Conservation (phyloP, 2,888 invertebrate species). For the Stramonita haemastoma region DNA sequence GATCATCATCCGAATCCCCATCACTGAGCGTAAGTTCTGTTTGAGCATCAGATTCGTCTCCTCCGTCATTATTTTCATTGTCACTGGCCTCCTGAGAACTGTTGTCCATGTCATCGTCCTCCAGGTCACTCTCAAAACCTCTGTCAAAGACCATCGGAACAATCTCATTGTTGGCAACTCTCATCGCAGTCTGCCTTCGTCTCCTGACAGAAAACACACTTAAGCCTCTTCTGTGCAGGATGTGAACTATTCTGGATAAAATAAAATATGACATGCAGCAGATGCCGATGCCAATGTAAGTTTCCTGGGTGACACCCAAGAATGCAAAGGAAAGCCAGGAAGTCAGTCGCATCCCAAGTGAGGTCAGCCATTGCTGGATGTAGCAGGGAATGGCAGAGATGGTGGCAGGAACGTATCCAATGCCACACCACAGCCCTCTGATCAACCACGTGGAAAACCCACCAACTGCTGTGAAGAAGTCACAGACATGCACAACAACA, state of each 20-base stretch:
- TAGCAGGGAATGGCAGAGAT: slow-evolving; percentile 40
- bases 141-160: not conserved
- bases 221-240: slow-evolving; percentile 34
- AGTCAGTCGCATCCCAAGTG: slow-evolving; percentile 31
- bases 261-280: slow-evolving; percentile 43
- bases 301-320: slow-evolving; percentile 60
- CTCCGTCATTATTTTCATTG: slow-evolving; percentile 36
- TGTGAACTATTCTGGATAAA: slow-evolving; percentile 40
- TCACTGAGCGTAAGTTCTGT: slow-evolving; percentile 40
- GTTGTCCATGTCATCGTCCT: slow-evolving; percentile 40
- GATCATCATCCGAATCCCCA: slow-evolving; percentile 40
- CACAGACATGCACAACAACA: slow-evolving; percentile 28
- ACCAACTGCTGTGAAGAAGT: slow-evolving; percentile 43
- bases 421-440: slow-evolving; percentile 44
- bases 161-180: not conserved
- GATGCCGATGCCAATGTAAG: slow-evolving; percentile 57
- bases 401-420: slow-evolving; percentile 47
- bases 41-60: slow-evolving; percentile 39
- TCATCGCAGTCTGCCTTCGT: not conserved
- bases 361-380: slow-evolving; percentile 32
- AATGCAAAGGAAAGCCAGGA: slow-evolving; percentile 43
- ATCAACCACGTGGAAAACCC: slow-evolving; percentile 37
- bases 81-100: slow-evolving; percentile 26
- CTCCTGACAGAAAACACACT: slow-evolving; percentile 32
- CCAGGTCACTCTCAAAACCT: slow-evolving; percentile 44